These are phyloP conservation scores for Sterna hirundo DNA, from an alignment of 2,113 vertebrate genomes.

Conservation along the genomic window DNA sequence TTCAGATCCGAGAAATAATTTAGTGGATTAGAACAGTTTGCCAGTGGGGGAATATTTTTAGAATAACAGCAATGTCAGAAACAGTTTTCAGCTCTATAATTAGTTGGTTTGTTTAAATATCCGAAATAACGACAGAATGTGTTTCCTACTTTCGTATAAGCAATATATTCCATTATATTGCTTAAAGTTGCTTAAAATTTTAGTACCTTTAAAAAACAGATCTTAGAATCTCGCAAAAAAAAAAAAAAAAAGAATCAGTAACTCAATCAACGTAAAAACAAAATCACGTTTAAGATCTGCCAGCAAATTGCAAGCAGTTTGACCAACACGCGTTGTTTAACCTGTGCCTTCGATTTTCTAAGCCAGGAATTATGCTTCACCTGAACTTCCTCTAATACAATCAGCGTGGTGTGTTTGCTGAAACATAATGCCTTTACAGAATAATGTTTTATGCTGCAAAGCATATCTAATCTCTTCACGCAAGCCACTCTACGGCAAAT, in stretches of 20 bases:
- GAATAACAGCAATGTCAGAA: neutral
- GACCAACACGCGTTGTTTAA: neutral
- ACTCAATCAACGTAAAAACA: neutral
- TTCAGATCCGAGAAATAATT: neutral
- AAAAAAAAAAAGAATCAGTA: too few species aligned
- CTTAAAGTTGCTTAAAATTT: neutral
- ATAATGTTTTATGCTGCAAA: conserved; percentile 53
- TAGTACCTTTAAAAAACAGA: neutral
- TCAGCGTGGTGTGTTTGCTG: conserved; percentile 50
- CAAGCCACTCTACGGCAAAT: conserved; percentile 32
- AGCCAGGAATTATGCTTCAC: conserved; percentile 54
- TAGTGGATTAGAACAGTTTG: neutral
- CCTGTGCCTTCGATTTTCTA: neutral
- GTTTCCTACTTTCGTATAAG: neutral
- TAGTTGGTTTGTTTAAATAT: neutral
- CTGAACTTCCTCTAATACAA: conserved; percentile 51
- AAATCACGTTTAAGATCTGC: neutral
- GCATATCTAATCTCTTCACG: conserved; percentile 58
- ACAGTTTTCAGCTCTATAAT: neutral
- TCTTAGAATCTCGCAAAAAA: neutral
- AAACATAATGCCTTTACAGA: conserved; percentile 55
- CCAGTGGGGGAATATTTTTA: neutral
- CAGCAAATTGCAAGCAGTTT: neutral
- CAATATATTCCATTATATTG: neutral
- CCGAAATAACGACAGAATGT: neutral